A percentile compares a stretch with the other conserved stretches of the same genome.
Evolutionary conservation across 2,888 invertebrate genomes (phyloP).

Genomic region (Sceliomorpha sp.): DNA sequence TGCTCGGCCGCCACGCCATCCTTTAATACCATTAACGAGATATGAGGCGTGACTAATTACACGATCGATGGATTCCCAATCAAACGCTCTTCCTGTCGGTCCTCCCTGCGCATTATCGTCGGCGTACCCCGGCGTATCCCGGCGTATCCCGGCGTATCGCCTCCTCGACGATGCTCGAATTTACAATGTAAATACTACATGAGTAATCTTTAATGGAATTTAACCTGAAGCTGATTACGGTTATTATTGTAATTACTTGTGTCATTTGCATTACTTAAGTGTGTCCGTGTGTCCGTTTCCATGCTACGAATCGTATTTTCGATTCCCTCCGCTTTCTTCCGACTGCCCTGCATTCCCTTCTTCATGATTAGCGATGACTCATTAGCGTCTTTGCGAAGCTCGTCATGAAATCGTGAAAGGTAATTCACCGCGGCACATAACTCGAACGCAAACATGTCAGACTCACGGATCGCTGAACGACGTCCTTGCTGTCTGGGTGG

Average conservation of each 20-base stretch:
- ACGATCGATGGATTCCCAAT: slow-evolving; percentile 64
- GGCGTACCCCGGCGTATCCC: slow-evolving; percentile 21
- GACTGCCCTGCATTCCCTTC: slow-evolving; percentile 46
- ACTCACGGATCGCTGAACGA: slow-evolving; percentile 59
- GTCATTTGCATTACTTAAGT: slow-evolving; percentile 24
- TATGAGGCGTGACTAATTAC: slow-evolving; percentile 79
- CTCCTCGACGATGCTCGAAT: slow-evolving; percentile 27
- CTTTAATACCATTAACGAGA: slow-evolving; percentile 69
- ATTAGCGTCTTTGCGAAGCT: slow-evolving; percentile 41
- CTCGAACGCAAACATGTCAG: slow-evolving; percentile 74
- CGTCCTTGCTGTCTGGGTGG: slow-evolving; percentile 62
- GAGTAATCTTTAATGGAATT: slow-evolving; percentile 44
- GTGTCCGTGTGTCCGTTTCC: too few species aligned
- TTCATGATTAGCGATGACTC: slow-evolving; percentile 60
- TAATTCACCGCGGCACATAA: slow-evolving; percentile 67
- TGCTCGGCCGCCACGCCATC: slow-evolving; percentile 28
- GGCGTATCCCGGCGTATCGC: too few species aligned
- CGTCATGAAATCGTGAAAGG: slow-evolving; percentile 42
- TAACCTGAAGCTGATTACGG: slow-evolving; percentile 31
- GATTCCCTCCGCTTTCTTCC: too few species aligned
- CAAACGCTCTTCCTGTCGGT: slow-evolving; percentile 47
- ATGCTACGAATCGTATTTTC: too few species aligned
- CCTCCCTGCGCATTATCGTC: slow-evolving; percentile 22
- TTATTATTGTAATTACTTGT: slow-evolving; percentile 49
- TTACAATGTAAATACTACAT: slow-evolving; percentile 34